These are phyloP conservation scores for Blastomussa wellsi DNA, from an alignment of 92 coral and sea anemone genomes.

Conservation along the genomic window DNA sequence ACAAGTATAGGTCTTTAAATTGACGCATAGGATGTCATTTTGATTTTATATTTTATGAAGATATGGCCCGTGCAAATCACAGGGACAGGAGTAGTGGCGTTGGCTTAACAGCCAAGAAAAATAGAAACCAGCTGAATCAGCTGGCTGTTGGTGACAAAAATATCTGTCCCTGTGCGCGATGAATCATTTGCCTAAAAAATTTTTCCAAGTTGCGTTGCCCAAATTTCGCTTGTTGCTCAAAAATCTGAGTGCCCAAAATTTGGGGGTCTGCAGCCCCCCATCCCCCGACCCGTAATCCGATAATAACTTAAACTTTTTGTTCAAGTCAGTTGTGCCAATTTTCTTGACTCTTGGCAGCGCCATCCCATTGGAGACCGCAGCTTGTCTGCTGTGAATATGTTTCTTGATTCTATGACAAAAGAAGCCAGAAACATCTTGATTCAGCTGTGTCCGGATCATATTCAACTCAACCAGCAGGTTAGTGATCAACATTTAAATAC, in stretches of 20 bases:
- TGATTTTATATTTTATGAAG: neutral
- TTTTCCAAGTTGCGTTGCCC: too few relatives aligned
- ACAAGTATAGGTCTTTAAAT: neutral
- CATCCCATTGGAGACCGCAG: constrained; percentile 98
- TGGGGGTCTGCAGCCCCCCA: too few relatives aligned
- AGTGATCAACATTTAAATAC: neutral
- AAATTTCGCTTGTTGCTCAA: too few relatives aligned
- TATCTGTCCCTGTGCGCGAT: too few relatives aligned
- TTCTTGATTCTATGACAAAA: constrained; percentile 95
- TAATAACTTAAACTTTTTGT: neutral
- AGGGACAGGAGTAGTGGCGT: too few relatives aligned
- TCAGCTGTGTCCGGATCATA: constrained; percentile 86
- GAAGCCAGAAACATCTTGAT: constrained; percentile 87
- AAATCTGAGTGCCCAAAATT: too few relatives aligned
- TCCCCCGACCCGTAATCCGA: too few relatives aligned
- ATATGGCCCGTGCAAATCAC: neutral
- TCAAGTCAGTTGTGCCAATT: neutral
- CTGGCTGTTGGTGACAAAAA: too few relatives aligned
- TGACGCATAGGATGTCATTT: too few relatives aligned
- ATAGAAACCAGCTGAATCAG: too few relatives aligned
- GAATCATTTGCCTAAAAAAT: too few relatives aligned
- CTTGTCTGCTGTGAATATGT: constrained; percentile 92
- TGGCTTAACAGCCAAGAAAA: too few relatives aligned
- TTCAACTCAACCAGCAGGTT: constrained; percentile 93
- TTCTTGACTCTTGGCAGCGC: constrained; percentile 60